phyloP scores from a whole-genome alignment of 2,113 vertebrate species.

The Paracanthobrama guichenoti region DNA sequence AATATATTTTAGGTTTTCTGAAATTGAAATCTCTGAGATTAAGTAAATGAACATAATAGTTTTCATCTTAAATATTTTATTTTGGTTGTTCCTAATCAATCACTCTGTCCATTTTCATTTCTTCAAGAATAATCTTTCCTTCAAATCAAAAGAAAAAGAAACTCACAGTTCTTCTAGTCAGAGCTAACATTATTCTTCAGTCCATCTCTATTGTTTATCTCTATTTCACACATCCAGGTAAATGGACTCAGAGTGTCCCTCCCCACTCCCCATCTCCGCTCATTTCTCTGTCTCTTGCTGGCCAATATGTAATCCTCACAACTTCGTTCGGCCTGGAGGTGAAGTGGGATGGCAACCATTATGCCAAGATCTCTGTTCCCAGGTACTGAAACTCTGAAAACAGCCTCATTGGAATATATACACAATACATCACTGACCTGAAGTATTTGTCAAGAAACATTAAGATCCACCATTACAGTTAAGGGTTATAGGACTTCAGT shows the following conservation, averaged over 20 bases:
- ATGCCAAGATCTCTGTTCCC: conserved; percentile 75
- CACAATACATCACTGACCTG: background rate
- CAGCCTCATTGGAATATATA: background rate
- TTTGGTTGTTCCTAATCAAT: background rate
- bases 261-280: conserved; percentile 67
- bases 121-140: background rate
- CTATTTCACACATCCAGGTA: conserved; percentile 66
- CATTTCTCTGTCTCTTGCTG: conserved; percentile 71
- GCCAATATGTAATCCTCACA: conserved; percentile 77
- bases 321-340: conserved; percentile 76
- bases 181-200: background rate
- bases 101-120: background rate
- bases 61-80: background rate
- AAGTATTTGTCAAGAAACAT: background rate
- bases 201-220: background rate
- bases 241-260: conserved; percentile 71
- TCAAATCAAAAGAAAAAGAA: background rate
- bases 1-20: background rate
- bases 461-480: background rate
- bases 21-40: background rate
- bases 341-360: conserved; percentile 83
- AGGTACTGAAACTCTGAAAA: conserved; percentile 60
- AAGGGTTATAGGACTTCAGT: background rate
- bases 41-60: background rate
- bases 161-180: background rate